Conservation (phyloP, 2,113 vertebrate genomes). For the Sminthopsis crassicaudata region DNA sequence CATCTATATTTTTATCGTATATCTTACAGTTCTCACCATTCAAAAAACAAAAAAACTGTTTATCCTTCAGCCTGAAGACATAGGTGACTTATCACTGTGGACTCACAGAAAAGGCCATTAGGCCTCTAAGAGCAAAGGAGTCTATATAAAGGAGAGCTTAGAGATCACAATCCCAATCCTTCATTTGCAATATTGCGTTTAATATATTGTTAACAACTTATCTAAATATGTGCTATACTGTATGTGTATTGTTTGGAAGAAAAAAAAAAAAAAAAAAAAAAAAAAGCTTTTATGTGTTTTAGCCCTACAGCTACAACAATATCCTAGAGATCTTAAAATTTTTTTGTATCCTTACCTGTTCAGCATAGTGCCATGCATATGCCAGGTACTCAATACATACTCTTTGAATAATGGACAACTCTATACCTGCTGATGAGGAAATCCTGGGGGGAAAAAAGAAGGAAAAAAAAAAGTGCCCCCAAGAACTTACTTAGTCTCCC, state of each 20-base stretch:
- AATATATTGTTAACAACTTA: background rate
- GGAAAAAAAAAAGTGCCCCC: background rate
- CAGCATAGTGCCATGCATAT: background rate
- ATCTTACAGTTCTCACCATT: too few relatives aligned
- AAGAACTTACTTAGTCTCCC: conserved; percentile 92
- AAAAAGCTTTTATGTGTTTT: background rate
- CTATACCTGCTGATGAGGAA: background rate
- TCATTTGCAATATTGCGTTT: background rate
- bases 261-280: background rate
- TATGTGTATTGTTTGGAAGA: background rate
- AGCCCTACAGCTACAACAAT: background rate
- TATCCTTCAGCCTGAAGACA: too few relatives aligned
- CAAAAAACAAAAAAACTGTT: too few relatives aligned
- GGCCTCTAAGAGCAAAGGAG: too few relatives aligned
- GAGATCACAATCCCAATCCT: background rate
- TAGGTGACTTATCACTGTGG: too few relatives aligned
- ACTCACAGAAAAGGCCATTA: too few relatives aligned
- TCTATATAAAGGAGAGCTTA: too few relatives aligned
- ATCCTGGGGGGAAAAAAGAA: background rate
- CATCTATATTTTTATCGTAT: too few relatives aligned
- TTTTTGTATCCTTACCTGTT: background rate
- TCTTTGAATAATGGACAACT: background rate
- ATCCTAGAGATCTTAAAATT: background rate
- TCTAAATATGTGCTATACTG: background rate
- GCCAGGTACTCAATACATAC: background rate